Conservation (phyloP, 1,140 invertebrate species). For the Heterodera schachtii region DNA sequence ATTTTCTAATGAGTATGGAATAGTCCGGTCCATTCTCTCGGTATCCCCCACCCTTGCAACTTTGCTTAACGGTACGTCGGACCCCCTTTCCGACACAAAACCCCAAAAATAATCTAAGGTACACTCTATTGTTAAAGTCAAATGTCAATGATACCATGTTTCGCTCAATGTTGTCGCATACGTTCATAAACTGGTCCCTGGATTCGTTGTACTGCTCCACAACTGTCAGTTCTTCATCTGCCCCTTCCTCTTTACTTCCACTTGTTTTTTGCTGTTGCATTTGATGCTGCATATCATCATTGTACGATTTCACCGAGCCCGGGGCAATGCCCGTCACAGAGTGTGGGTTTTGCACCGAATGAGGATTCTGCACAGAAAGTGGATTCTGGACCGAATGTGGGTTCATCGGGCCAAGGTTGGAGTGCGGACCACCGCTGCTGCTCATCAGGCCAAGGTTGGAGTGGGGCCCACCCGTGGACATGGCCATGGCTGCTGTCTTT, state of each 20-base stretch:
- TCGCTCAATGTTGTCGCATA: slow-evolving; percentile 25
- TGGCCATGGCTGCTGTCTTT: neutral
- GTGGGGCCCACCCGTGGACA: slow-evolving; percentile 22
- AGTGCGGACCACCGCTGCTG: slow-evolving; percentile 15
- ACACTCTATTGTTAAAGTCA: no score
- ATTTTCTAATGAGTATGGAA: slow-evolving; percentile 2
- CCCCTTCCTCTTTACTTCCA: neutral
- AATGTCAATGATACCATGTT: slow-evolving; percentile 1
- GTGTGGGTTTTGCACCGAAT: slow-evolving; percentile 4
- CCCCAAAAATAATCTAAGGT: no score
- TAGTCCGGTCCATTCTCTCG: neutral
- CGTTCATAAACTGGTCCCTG: slow-evolving; percentile 26
- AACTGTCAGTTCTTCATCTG: slow-evolving; percentile 14
- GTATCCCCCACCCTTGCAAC: no score
- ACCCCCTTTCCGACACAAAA: no score
- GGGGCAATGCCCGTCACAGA: slow-evolving; percentile 15
- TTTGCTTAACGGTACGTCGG: no score
- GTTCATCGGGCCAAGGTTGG: slow-evolving; percentile 23
- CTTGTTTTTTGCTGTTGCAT: neutral
- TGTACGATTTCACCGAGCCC: slow-evolving; percentile 21
- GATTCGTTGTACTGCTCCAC: slow-evolving; percentile 18
- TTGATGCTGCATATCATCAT: neutral
- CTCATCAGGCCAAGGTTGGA: slow-evolving; percentile 24
- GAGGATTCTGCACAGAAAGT: slow-evolving; percentile 7
- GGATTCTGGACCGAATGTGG: slow-evolving; percentile 30